A percentile compares a stretch with the other conserved stretches of the same genome.
Conservation (phyloP, 2,113 vertebrate species). For the Isurus oxyrinchus region DNA sequence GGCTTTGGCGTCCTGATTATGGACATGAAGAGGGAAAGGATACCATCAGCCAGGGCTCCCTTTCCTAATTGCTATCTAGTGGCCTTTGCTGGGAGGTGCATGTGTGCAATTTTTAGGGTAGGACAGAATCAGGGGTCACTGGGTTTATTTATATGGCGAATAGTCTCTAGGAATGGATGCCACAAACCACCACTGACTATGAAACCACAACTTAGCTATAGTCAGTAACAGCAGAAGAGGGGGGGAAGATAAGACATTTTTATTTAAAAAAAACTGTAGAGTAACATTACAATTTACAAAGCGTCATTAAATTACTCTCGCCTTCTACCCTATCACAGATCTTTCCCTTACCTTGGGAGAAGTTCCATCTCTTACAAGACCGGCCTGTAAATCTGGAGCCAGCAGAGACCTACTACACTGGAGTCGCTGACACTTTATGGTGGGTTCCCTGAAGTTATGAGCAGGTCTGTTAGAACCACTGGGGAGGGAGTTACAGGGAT, state of each 20-base stretch:
- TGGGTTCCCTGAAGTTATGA: not conserved
- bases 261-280: not conserved
- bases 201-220: not conserved
- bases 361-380: not conserved
- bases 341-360: too few relatives aligned
- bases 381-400: not conserved
- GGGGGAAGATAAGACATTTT: not conserved
- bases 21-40: not conserved
- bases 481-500: not conserved
- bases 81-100: not conserved
- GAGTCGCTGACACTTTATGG: not conserved
- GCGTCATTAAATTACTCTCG: not conserved
- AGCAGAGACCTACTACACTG: not conserved
- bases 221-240: not conserved
- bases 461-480: not conserved
- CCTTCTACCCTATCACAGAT: not conserved
- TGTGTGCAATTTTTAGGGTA: not conserved
- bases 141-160: not conserved
- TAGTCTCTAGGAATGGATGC: not conserved
- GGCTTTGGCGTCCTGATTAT: not conserved
- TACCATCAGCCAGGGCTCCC: not conserved
- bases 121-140: not conserved
- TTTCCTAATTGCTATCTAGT: not conserved
- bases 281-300: not conserved
- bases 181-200: not conserved